These are phyloP conservation scores for Limanda limanda DNA, from an alignment of 2,113 vertebrate genomes.

Conservation along the genomic window DNA sequence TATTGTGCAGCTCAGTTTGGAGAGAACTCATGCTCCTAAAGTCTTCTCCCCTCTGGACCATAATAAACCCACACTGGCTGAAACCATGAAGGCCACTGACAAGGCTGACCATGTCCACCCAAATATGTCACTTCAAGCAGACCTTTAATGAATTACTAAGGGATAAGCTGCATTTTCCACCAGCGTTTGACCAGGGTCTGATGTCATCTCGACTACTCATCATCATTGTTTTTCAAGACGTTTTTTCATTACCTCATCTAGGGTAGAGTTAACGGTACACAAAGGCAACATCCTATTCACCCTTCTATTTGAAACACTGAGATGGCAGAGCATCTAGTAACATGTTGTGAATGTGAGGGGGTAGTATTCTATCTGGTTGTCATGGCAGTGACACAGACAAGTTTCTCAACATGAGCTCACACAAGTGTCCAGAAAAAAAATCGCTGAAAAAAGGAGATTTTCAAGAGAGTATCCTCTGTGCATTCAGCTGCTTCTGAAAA, in stretches of 20 bases:
- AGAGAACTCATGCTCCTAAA: too few species aligned
- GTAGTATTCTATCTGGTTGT: neutral
- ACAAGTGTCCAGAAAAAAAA: conserved; percentile 6
- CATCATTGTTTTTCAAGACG: neutral
- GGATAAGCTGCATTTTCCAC: neutral
- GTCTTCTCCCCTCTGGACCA: neutral
- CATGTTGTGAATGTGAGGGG: neutral
- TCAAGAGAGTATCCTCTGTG: neutral
- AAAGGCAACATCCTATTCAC: neutral
- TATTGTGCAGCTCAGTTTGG: too few species aligned
- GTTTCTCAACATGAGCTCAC: neutral
- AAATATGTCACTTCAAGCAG: neutral
- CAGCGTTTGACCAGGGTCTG: neutral
- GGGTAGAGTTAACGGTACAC: neutral
- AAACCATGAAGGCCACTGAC: neutral
- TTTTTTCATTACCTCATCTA: neutral
- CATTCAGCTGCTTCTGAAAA: conserved; percentile 12
- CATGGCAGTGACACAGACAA: neutral
- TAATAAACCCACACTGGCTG: neutral
- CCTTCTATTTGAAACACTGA: neutral
- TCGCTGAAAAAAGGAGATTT: neutral
- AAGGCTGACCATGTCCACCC: neutral
- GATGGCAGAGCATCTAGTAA: neutral
- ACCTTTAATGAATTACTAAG: conserved; percentile 1
- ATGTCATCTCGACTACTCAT: neutral